Percentiles rank a stretch among this genome's conserved stretches.
These are phyloP conservation scores for Sarcoramphus papa DNA, from an alignment of 2,797 vertebrate species.

Conservation along the genomic window DNA sequence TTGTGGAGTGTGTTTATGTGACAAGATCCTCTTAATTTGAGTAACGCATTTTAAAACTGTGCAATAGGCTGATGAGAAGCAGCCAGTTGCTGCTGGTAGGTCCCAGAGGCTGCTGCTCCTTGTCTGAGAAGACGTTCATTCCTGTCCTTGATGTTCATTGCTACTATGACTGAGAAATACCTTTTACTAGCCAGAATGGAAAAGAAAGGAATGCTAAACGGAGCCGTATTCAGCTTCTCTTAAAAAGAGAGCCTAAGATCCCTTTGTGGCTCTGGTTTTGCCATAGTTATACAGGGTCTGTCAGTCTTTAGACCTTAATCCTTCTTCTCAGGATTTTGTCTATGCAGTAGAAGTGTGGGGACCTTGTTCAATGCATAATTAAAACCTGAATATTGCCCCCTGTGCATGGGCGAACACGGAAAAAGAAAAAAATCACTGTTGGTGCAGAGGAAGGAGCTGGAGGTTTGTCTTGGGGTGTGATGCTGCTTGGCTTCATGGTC, in stretches of 20 bases:
- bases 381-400: not conserved
- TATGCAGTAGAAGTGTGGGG: fast-evolving
- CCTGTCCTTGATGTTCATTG: not conserved
- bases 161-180: not conserved
- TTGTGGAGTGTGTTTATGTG: not conserved
- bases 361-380: not conserved
- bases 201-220: not conserved
- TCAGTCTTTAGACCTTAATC: not conserved
- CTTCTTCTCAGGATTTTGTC: not conserved
- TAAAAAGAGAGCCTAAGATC: not conserved
- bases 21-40: not conserved
- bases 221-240: not conserved
- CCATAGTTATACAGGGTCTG: not conserved
- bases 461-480: not conserved
- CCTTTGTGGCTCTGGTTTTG: not conserved
- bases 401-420: fast-evolving
- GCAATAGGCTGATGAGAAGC: not conserved
- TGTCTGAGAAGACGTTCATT: not conserved
- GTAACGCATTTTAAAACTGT: not conserved
- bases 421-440: fast-evolving
- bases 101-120: not conserved
- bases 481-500: not conserved
- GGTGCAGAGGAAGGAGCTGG: not conserved
- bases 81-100: not conserved
- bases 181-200: not conserved